Evolutionary conservation across 2,888 invertebrate genomes (phyloP), one percentile per base, ranked within the genome.

Genomic region (Megastigmus dorsalis): DNA sequence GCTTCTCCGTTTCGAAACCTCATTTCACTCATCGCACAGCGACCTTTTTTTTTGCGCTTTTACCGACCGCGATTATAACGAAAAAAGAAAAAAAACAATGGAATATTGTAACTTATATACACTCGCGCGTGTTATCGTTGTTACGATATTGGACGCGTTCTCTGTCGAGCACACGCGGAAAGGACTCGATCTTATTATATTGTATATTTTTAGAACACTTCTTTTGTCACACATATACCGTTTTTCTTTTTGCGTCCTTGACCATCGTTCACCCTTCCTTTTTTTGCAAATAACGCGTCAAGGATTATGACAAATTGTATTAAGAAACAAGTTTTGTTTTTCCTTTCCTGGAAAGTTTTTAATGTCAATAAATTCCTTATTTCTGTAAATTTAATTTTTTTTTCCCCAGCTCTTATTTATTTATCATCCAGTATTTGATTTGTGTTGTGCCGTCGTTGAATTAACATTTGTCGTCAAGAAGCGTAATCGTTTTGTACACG

Each of bases 121-220:
- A 10, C 30, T 62, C 43, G 62, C 20, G 28, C 62, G 36, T 70
- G 33, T 52, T 62, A n/a, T n/a, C 55, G 38, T 43, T 41, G 18
- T 60, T 41, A 33, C 7, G 26, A 71, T 54, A 36, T 71, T 71
- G 26, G 63, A 55, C 45, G 54, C 54, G 52, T 70, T 70, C 54
- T 43, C 62, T 66, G 54, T 41, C 70, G 70, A 70, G 60, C 54
- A 62, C 54, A 62, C 70, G 62, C 62, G 54, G 41, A 36, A n/a
- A 57, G 5, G 33, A 50, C 48, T 48, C 28, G 33, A 36, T 55
- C 33, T 26, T n/a, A 20, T 54, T 20, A 36, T 57, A 43, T 30
- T 13, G 30, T 10, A 54, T 54, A 54, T 30, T 30, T 52, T 33
- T 52, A 50, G n/a, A 13, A 38, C 15, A 13, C 18, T n/a, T 60